Evolutionary conservation across 37 sponge, comb jelly and placozoan species (phyloP).

Genomic region (Aplysina aerophoba): DNA sequence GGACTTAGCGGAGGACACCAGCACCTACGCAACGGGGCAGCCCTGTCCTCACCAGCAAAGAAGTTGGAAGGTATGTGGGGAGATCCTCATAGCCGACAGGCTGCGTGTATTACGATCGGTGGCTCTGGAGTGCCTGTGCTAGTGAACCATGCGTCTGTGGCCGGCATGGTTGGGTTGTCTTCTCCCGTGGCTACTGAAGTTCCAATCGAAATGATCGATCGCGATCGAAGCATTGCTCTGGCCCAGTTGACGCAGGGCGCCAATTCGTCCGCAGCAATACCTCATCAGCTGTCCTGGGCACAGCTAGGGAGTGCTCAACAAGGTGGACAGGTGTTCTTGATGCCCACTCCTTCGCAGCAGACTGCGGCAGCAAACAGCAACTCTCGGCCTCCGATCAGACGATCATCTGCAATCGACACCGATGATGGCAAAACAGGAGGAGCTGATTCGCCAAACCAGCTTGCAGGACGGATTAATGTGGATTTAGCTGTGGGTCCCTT

Average conservation of each 20-base stretch:
- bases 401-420: conserved; percentile 2
- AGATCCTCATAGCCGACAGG: no score
- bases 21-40: no score
- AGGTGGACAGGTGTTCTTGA: neutral
- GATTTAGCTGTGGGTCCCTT: neutral
- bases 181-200: neutral
- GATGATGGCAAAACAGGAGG: no score
- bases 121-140: neutral
- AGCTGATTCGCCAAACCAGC: neutral
- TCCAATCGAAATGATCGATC: neutral
- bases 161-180: neutral
- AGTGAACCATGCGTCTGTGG: neutral
- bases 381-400: neutral
- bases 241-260: neutral
- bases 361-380: no score
- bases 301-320: neutral
- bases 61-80: no score
- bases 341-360: conserved; percentile 7
- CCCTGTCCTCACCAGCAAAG: no score
- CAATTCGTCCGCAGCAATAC: neutral
- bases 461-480: neutral
- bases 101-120: no score
- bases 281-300: neutral
- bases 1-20: no score
- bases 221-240: neutral